A percentile compares a stretch with the other conserved stretches of the same genome.
These are phyloP conservation scores for Pantelozetes paolii DNA, from an alignment of 2,888 invertebrate genomes.

Conservation along the genomic window DNA sequence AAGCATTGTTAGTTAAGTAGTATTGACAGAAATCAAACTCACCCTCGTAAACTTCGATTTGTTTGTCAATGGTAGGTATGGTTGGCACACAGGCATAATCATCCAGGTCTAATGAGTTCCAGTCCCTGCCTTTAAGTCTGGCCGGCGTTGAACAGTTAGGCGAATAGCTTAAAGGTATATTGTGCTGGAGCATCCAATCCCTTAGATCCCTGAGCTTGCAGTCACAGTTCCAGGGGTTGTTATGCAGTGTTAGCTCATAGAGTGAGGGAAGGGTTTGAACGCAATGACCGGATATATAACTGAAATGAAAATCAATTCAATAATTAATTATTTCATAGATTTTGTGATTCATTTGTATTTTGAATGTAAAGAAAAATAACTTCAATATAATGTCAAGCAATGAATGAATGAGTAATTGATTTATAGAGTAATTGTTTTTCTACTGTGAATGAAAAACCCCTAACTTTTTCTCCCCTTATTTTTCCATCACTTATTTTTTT, in stretches of 20 bases:
- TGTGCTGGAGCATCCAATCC: constrained; percentile 72
- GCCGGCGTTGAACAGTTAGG: constrained; percentile 68
- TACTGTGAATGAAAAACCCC: too few relatives aligned
- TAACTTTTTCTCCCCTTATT: too few relatives aligned
- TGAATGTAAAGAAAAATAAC: neutral
- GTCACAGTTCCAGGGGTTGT: constrained; percentile 64
- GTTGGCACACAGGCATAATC: constrained; percentile 48
- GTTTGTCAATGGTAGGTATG: constrained; percentile 50
- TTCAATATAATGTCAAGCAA: too few relatives aligned
- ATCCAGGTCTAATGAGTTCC: constrained; percentile 46
- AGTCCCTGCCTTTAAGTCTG: constrained; percentile 46
- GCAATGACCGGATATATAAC: constrained; percentile 43
- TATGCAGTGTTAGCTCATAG: constrained; percentile 43
- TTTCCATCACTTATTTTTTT: too few relatives aligned
- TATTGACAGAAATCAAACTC: neutral
- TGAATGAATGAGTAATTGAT: too few relatives aligned
- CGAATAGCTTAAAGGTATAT: constrained; percentile 70
- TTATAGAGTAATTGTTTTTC: too few relatives aligned
- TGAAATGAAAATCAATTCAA: neutral
- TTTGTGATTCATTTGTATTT: neutral
- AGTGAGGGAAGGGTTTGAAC: constrained; percentile 44
- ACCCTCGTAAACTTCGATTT: constrained; percentile 55
- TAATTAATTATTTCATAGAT: neutral
- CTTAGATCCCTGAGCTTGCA: constrained; percentile 75
- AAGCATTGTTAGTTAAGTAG: neutral